phyloP scores from a whole-genome alignment of 2,797 vertebrate species.

The Gastrophryne carolinensis region DNA sequence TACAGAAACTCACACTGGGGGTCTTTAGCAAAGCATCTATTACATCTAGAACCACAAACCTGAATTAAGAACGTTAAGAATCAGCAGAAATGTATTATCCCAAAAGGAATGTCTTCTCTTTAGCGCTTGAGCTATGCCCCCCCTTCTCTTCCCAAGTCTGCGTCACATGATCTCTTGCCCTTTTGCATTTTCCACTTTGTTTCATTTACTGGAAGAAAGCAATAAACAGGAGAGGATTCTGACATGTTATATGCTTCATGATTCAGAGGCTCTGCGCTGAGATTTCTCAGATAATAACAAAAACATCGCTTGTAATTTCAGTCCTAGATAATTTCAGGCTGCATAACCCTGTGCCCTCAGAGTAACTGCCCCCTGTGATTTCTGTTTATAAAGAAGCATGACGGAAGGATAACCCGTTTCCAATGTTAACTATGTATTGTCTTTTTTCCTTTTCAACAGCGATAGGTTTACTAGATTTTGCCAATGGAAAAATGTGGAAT shows the following conservation, averaged over 20 bases:
- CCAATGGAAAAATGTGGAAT: slow-evolving; percentile 98
- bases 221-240: no score
- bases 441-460: slow-evolving; percentile 64
- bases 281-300: not conserved
- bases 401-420: not conserved
- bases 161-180: not conserved
- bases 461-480: slow-evolving; percentile 97
- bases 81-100: no score
- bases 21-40: no score
- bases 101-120: no score
- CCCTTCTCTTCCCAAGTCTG: no score
- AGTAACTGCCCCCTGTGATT: not conserved
- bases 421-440: not conserved
- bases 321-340: not conserved
- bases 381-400: not conserved
- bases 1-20: no score
- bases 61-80: no score
- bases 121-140: no score
- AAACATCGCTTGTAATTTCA: slow-evolving; percentile 9
- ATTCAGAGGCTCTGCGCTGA: not conserved
- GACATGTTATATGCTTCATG: not conserved
- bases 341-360: not conserved
- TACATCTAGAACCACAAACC: no score
- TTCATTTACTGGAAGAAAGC: no score
- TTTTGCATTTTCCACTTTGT: not conserved